Base-by-base conservation (phyloP, 2,888 invertebrate genomes). In the Gymnocheta viridis region DNA sequence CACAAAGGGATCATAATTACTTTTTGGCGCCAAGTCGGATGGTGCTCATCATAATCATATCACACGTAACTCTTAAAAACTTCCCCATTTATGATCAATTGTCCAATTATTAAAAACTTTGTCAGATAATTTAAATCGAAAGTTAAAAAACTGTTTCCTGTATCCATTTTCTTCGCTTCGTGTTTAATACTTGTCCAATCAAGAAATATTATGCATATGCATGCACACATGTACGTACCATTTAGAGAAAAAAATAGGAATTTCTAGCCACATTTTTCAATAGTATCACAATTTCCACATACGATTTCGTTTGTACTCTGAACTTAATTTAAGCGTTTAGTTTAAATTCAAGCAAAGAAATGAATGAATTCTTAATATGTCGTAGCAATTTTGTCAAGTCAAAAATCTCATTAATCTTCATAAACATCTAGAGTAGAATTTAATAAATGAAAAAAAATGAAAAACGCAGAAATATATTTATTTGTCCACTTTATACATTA, bases 331-430 rank as follows among this genome's bases (percentile, higher is more conserved):
- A 6, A 27, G 3, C 2, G 4, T 44, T 24, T 17, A 58, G 10
- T 32, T 19, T 38, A 58, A 27, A 35, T n/a, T 67, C 19, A 67
- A 47, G 3, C 7, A n/a, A 66, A 49, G 6, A 14, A 29, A 35
- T 29, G 19, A 19, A 49, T 29, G 49, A 67, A 51, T 27, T 49
- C 7, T 67, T 27, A 17, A n/a, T 44, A 17, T 27, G 14, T 58
- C 44, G 14, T 58, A 32, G n/a, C 32, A 60, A 62, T 73, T 27
- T 29, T 41, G 12, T 3, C 69, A 41, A 78, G 69, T 78, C 69
- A 78, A 78, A 70, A 78, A 69, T 62, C 78, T 49, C 78, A 78
- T 78, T 69, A 51, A 78, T 78, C 78, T 78, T 78, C 60, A 78
- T 78, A 51, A 73, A 49, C 2, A 72, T n/a, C 10, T 4, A 49